Conservation (phyloP, 2,113 vertebrate species). For the Bujurquina vittata region DNA sequence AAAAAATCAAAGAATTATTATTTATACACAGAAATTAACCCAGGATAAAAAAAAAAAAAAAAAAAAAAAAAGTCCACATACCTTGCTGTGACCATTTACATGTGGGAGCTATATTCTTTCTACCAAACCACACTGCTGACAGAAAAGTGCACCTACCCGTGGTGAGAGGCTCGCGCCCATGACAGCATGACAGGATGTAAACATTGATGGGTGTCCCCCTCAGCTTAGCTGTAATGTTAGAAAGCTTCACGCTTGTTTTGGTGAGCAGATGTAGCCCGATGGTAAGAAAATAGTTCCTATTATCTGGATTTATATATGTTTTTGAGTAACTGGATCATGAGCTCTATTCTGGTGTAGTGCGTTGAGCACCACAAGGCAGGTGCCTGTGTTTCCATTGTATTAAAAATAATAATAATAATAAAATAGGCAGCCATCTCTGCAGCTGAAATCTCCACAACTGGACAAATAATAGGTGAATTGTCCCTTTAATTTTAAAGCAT, state of each 20-base stretch:
- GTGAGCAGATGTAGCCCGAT: not conserved
- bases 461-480: not conserved
- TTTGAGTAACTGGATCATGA: not conserved
- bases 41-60: not conserved
- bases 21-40: too few relatives aligned
- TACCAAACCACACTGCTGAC: not conserved
- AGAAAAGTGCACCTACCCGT: not conserved
- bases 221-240: not conserved
- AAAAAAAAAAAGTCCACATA: not conserved
- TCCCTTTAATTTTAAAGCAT: not conserved
- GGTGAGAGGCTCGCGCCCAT: not conserved
- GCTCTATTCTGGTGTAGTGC: not conserved
- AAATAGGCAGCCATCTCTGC: not conserved
- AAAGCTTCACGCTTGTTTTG: not conserved
- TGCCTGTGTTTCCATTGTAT: not conserved
- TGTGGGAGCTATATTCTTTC: not conserved
- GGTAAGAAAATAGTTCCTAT: not conserved
- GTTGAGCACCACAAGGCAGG: not conserved
- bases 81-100: not conserved
- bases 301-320: not conserved
- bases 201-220: not conserved
- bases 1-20: too few relatives aligned
- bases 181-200: not conserved
- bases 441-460: not conserved
- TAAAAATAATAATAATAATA: not conserved